Evolutionary conservation across 1,140 invertebrate genomes (phyloP), one percentile per base, ranked within the genome.

Genomic region (Venustaconcha ellipsiformis): DNA sequence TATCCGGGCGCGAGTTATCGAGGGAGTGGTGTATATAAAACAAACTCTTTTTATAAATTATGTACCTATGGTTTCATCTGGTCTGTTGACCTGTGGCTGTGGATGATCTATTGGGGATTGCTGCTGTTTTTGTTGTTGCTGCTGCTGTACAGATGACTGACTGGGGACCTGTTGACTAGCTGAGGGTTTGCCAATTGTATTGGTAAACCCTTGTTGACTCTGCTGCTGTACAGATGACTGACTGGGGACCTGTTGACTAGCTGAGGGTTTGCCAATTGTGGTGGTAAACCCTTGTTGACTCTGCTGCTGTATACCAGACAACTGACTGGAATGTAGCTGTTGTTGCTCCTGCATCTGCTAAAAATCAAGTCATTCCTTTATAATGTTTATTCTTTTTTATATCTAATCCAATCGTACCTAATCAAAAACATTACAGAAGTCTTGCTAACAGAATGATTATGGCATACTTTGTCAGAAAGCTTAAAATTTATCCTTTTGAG

Each of bases 61-160:
- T 37, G 37, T 37, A 37, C 37, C 37, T 37, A 8, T 37, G 37
- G 4, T 37, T 37, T 37, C 37, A 37, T 37, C 37, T 37, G 67
- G n/a, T 58, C 30, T 48, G 15, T 60, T 62, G 60, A 70, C 69
- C 48, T 70, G 69, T 48, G 37, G 2, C 55, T 70, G 69, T n/a
- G 23, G 68, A 12, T 37, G 23, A 55, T 14, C 58, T 14, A 37
- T 37, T 37, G 37, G 4, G 37, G 37, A 8, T 8, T 37, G 60
- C 69, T 62, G 69, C 30, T 62, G 69, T 62, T 55, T 30, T 70
- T 14, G 58, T 63, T 63, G 58, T 58, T 48, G 59, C 18, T 37
- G 37, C 37, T 37, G 37, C 69, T 14, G 30, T 37, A 30, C 57
- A 58, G 63, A 0, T 26, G 4, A 58, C 18, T 57, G 56, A 11